Conservation (phyloP, 1,140 invertebrate genomes). For the Drosophila subobscura region DNA sequence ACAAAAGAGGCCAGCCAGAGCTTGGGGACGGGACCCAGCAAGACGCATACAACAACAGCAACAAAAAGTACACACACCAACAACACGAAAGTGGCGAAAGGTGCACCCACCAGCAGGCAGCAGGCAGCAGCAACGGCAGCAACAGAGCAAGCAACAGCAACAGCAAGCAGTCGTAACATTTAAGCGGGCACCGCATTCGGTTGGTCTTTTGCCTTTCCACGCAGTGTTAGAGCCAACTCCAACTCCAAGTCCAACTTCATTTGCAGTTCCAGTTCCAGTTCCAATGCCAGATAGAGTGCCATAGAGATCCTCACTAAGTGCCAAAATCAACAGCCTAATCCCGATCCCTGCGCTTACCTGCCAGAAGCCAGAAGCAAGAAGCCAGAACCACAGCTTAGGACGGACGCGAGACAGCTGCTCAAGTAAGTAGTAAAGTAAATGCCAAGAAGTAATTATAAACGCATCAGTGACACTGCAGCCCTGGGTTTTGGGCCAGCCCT, state of each 20-base stretch:
- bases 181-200: constrained; percentile 21
- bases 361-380: constrained; percentile 3
- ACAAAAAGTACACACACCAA: constrained; percentile 39
- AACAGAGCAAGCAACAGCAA: constrained; percentile 26
- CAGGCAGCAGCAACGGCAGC: constrained; percentile 28
- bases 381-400: not conserved
- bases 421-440: constrained; percentile 45
- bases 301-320: constrained; percentile 69
- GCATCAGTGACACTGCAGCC: constrained; percentile 64
- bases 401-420: constrained; percentile 37
- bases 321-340: constrained; percentile 61
- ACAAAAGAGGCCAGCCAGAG: constrained; percentile 41
- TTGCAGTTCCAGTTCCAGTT: constrained; percentile 22
- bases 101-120: constrained; percentile 67
- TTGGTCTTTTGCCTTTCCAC: not conserved
- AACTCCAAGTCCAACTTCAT: constrained; percentile 18
- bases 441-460: constrained; percentile 74
- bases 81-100: constrained; percentile 61
- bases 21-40: constrained; percentile 36
- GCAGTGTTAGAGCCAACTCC: constrained; percentile 1
- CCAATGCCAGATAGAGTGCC: constrained; percentile 53
- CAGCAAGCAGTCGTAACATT: constrained; percentile 30
- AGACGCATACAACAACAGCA: constrained; percentile 50
- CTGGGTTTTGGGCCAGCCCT: constrained; percentile 40
- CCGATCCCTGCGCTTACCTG: constrained; percentile 35